These are phyloP conservation scores for Merluccius polli DNA, from an alignment of 2,797 vertebrate genomes.

Conservation along the genomic window DNA sequence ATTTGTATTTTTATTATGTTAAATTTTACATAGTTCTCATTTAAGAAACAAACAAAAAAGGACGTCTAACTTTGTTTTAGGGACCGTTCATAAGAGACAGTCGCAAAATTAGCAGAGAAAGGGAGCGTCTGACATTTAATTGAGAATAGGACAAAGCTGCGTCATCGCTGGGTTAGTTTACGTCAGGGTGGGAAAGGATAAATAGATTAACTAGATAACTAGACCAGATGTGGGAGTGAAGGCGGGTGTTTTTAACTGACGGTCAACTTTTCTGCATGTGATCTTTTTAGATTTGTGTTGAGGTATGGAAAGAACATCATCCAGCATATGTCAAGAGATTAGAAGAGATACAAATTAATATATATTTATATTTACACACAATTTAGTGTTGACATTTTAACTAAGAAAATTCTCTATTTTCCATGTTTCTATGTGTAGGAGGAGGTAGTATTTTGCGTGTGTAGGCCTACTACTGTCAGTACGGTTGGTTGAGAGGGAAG, in stretches of 20 bases:
- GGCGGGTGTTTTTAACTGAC: neutral
- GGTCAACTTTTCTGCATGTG: neutral
- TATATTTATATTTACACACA: slow-evolving; percentile 40
- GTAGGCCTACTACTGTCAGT: slow-evolving; percentile 2
- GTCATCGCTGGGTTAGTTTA: neutral
- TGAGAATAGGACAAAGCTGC: neutral
- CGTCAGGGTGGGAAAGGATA: neutral
- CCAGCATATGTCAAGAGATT: slow-evolving; percentile 65
- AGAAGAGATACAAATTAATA: slow-evolving; percentile 45
- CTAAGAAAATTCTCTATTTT: slow-evolving; percentile 25
- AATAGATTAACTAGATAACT: neutral
- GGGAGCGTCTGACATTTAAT: neutral
- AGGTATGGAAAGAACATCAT: slow-evolving; percentile 59
- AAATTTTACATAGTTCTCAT: neutral
- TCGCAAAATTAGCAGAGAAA: neutral
- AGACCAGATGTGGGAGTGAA: neutral
- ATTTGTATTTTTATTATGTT: neutral
- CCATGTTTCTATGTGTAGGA: slow-evolving; percentile 2
- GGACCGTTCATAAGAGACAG: neutral
- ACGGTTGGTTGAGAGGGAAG: neutral
- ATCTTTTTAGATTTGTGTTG: slow-evolving; percentile 25
- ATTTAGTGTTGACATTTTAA: slow-evolving; percentile 57
- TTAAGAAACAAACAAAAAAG: neutral
- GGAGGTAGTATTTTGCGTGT: neutral
- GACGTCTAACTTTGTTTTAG: neutral